These are phyloP conservation scores for Aphodius sticticus DNA, from an alignment of 2,888 invertebrate species.

Conservation along the genomic window DNA sequence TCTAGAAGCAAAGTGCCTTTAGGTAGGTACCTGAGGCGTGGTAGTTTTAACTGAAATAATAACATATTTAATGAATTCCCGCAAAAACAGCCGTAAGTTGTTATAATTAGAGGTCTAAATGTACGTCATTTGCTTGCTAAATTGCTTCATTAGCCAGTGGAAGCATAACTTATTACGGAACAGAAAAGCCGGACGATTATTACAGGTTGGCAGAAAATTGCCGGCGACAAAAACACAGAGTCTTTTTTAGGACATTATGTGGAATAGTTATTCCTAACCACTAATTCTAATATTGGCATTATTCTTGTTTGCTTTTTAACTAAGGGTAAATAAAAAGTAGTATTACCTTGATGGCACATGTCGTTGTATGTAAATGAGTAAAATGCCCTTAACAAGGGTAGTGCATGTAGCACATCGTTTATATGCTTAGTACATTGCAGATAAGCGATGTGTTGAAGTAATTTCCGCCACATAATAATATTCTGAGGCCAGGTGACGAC, in stretches of 20 bases:
- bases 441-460: neutral
- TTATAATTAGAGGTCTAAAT: conserved; percentile 14
- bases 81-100: conserved; percentile 13
- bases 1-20: neutral
- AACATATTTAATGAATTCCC: neutral
- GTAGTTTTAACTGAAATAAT: neutral
- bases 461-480: neutral
- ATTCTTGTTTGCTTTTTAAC: too few species aligned
- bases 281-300: too few species aligned
- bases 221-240: neutral
- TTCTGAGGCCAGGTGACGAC: neutral
- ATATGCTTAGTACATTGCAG: neutral
- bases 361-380: neutral
- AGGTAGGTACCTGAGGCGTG: neutral
- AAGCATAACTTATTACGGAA: conserved; percentile 4
- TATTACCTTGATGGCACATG: neutral
- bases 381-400: neutral
- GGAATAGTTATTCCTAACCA: neutral
- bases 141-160: conserved; percentile 21
- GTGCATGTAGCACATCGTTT: neutral
- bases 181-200: neutral
- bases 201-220: neutral
- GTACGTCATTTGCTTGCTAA: conserved; percentile 9
- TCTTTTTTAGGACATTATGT: neutral
- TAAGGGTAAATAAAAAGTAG: neutral